Conservation (phyloP, 2,888 invertebrate species). For the Bruchidius siliquastri region DNA sequence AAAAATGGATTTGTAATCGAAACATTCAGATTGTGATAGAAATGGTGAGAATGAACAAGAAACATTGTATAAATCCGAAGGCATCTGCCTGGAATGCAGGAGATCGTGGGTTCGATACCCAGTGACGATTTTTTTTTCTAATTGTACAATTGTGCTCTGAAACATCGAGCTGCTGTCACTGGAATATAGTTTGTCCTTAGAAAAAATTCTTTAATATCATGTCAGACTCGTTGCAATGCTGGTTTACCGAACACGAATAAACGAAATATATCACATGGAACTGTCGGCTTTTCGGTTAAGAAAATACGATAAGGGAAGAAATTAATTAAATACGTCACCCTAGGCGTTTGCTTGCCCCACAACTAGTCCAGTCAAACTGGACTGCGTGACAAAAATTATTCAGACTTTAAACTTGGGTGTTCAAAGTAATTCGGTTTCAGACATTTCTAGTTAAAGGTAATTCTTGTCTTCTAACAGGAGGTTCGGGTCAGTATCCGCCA, state of each 20-base stretch:
- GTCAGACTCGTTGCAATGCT: conserved; percentile 30
- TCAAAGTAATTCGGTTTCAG: too few species aligned
- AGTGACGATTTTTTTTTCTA: too few species aligned
- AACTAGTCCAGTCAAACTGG: neutral
- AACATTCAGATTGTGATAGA: too few species aligned
- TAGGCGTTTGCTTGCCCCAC: neutral
- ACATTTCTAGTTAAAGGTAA: too few species aligned
- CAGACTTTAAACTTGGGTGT: too few species aligned
- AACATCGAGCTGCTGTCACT: neutral
- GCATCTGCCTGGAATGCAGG: too few species aligned
- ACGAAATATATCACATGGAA: conserved; percentile 34
- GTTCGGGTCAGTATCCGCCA: too few species aligned
- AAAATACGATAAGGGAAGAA: conserved; percentile 35
- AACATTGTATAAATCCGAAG: too few species aligned
- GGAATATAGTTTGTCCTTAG: neutral
- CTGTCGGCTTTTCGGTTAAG: conserved; percentile 30
- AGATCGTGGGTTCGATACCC: too few species aligned
- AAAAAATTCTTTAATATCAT: conserved; percentile 29
- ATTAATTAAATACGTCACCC: conserved; percentile 33
- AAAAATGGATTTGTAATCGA: too few species aligned
- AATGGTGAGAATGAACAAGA: neutral
- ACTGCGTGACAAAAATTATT: neutral
- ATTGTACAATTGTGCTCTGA: too few species aligned
- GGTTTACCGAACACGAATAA: conserved; percentile 33
- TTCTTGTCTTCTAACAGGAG: too few species aligned